Evolutionary conservation across 35 echinoderm and acorn worm species (phyloP).

Genomic region (Heliocidaris tuberculata): DNA sequence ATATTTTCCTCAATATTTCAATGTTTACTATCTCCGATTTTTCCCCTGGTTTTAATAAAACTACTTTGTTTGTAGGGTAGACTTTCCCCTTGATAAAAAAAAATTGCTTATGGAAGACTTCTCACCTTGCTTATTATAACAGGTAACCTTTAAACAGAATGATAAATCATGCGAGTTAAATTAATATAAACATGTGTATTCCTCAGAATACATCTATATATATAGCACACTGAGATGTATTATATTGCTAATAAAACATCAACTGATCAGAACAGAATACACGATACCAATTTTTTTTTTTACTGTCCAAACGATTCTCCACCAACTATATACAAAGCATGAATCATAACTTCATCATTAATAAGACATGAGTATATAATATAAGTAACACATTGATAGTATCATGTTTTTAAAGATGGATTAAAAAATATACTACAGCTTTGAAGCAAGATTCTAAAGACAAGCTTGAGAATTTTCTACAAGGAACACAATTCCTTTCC

Average conservation of each 20-base stretch:
- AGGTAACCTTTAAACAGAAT: not conserved
- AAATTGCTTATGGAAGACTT: not conserved
- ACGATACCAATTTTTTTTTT: not conserved
- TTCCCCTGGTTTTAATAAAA: not conserved
- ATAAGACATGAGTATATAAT: not conserved
- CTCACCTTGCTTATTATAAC: not conserved
- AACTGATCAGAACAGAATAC: not conserved
- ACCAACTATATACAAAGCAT: conserved; percentile 12
- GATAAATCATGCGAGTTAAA: not conserved
- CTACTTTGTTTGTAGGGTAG: not conserved
- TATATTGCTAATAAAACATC: not conserved
- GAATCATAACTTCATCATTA: not conserved
- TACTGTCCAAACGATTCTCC: not conserved
- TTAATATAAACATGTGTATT: conserved; percentile 5
- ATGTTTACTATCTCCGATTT: not conserved
- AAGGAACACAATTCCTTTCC: not conserved
- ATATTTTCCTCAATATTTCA: not conserved
- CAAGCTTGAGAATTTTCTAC: not conserved
- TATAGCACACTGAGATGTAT: not conserved
- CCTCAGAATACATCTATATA: not conserved
- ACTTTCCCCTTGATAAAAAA: not conserved
- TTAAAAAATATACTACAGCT: conserved; percentile 7
- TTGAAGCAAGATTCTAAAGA: not conserved
- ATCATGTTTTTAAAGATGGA: not conserved
- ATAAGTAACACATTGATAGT: not conserved